Evolutionary conservation across 2,113 vertebrate species (phyloP).

Genomic region (Sporophila hypoxantha): DNA sequence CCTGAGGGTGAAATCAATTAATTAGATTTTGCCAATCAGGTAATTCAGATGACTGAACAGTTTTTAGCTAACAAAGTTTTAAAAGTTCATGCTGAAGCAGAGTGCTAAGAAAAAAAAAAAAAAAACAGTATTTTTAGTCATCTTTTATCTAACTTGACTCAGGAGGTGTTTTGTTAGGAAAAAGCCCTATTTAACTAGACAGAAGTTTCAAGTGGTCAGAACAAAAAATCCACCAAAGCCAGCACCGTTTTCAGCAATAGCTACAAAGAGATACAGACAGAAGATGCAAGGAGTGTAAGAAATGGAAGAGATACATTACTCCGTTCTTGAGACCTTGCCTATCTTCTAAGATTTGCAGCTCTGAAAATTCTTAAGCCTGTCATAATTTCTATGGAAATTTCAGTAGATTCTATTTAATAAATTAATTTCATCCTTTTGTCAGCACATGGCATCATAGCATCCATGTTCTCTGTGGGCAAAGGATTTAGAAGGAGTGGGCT

Average conservation of each 20-base stretch:
- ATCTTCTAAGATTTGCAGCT: background rate
- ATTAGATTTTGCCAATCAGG: background rate
- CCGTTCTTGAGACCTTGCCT: background rate
- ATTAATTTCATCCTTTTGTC: background rate
- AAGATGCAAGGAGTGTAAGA: background rate
- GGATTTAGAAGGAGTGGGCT: background rate
- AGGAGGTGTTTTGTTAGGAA: background rate
- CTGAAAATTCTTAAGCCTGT: background rate
- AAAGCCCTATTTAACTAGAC: background rate
- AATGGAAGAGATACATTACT: background rate
- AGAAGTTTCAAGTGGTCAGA: accelerated
- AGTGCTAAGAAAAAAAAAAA: accelerated
- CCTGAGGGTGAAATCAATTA: background rate
- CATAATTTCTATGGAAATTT: background rate
- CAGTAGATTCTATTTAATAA: background rate
- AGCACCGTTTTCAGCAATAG: background rate
- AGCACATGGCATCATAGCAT: background rate
- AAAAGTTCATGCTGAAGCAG: background rate
- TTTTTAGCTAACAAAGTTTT: background rate
- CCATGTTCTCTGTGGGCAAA: background rate
- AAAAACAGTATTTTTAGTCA: background rate
- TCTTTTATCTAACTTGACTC: background rate
- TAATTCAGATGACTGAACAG: background rate
- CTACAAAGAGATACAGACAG: background rate
- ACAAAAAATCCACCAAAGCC: background rate